phyloP scores from a whole-genome alignment of 1,140 invertebrate genomes.

The Drosophila funebris region DNA sequence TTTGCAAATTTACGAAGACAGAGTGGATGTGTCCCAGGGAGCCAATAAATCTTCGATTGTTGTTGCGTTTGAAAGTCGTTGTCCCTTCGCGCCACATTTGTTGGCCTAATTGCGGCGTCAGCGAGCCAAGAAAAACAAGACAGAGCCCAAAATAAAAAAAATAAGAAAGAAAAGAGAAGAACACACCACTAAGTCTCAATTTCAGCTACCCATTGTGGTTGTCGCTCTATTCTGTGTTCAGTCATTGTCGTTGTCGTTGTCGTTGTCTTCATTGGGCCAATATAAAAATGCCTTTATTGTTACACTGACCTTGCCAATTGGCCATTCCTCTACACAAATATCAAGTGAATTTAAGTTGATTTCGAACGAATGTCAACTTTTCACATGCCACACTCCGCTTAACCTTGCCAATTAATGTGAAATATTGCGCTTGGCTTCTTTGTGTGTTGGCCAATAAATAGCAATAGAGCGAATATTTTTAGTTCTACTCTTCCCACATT shows the following conservation, averaged over 20 bases:
- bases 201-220: slow-evolving; percentile 6
- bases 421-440: slow-evolving; percentile 46
- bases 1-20: slow-evolving; percentile 37
- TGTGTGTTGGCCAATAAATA: slow-evolving; percentile 56
- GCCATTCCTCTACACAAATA: slow-evolving; percentile 25
- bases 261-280: slow-evolving; percentile 20
- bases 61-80: slow-evolving; percentile 27
- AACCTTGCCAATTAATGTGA: slow-evolving; percentile 79
- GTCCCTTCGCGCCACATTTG: slow-evolving; percentile 62
- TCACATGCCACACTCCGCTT: slow-evolving; percentile 54
- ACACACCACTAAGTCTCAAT: slow-evolving; percentile 31
- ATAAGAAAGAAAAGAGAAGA: too few relatives aligned
- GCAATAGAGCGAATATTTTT: slow-evolving; percentile 51
- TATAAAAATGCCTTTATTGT: slow-evolving; percentile 58
- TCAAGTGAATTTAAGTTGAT: slow-evolving; percentile 49
- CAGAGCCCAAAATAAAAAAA: slow-evolving; percentile 15
- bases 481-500: background rate
- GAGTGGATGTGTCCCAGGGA: slow-evolving; percentile 18
- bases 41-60: slow-evolving; percentile 71
- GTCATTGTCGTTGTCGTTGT: slow-evolving; percentile 2
- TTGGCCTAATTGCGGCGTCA: slow-evolving; percentile 70
- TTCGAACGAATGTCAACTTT: slow-evolving; percentile 36
- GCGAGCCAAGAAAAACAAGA: slow-evolving; percentile 39
- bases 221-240: too few relatives aligned
- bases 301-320: slow-evolving; percentile 56